A percentile compares a stretch with the other conserved stretches of the same genome.
These are phyloP conservation scores for Arenaria interpres DNA, from an alignment of 2,113 vertebrate genomes.

Conservation along the genomic window DNA sequence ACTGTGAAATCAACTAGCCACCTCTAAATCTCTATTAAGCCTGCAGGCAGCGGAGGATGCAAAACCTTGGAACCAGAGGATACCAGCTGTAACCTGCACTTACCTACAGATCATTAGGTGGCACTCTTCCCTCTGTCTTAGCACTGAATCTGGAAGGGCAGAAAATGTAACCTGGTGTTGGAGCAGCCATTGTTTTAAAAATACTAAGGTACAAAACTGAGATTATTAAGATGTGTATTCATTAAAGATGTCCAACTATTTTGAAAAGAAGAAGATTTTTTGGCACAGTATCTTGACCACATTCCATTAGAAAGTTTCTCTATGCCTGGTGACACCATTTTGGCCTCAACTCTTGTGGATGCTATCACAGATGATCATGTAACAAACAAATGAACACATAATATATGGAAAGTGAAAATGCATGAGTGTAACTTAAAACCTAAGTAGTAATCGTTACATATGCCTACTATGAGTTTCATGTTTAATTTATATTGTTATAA, in stretches of 20 bases:
- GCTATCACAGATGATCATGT: background rate
- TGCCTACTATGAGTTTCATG: background rate
- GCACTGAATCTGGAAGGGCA: background rate
- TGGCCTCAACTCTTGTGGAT: background rate
- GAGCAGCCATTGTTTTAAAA: background rate
- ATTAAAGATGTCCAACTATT: background rate
- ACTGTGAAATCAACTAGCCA: background rate
- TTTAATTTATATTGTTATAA: background rate
- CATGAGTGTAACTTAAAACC: background rate
- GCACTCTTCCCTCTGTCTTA: slow-evolving; percentile 47
- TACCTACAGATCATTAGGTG: slow-evolving; percentile 37
- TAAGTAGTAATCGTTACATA: background rate
- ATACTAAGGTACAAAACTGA: background rate
- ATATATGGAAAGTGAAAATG: background rate
- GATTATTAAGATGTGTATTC: background rate
- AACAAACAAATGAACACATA: background rate
- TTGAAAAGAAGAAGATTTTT: background rate
- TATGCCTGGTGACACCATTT: background rate
- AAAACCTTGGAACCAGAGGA: background rate
- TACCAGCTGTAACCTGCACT: background rate
- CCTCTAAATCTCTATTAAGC: background rate
- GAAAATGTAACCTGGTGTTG: background rate
- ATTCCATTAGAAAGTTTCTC: background rate
- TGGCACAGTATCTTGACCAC: background rate
- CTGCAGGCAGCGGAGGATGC: background rate